phyloP scores from a whole-genome alignment of 30 jellyfish, hydroid and myxozoan genomes.

The Hydractinia symbiolongicarpus region DNA sequence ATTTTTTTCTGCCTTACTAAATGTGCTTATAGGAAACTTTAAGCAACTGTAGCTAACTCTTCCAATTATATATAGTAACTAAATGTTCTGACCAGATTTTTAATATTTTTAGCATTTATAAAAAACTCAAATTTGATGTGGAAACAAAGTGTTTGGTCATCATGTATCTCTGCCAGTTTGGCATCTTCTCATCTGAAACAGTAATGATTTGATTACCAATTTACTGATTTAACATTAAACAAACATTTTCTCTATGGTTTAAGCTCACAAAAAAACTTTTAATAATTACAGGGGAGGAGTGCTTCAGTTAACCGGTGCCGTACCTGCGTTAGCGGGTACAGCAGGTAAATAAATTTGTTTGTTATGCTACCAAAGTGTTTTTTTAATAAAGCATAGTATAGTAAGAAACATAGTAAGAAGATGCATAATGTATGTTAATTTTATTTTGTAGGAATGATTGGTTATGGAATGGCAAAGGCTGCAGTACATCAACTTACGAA shows the following conservation, averaged over 20 bases:
- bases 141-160: slow-evolving; percentile 98
- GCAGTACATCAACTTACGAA: slow-evolving; percentile 89
- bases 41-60: too few species aligned
- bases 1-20: too few species aligned
- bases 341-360: slow-evolving; percentile 38
- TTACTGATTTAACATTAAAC: background rate
- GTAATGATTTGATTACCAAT: slow-evolving; percentile 33
- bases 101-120: slow-evolving; percentile 43
- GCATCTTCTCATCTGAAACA: slow-evolving; percentile 75
- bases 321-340: slow-evolving; percentile 84
- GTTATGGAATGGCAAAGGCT: slow-evolving; percentile 99
- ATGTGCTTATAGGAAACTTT: too few species aligned
- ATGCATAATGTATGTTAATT: background rate
- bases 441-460: slow-evolving; percentile 78
- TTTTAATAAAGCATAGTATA: too few species aligned
- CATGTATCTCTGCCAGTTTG: slow-evolving; percentile 76
- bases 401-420: too few species aligned
- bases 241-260: background rate
- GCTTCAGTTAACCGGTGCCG: slow-evolving; percentile 80
- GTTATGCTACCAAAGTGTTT: background rate
- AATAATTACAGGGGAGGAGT: slow-evolving; percentile 61
- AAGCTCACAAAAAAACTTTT: background rate
- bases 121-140: slow-evolving; percentile 86
- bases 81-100: background rate
- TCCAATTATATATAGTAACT: too few species aligned